Evolutionary conservation across 2,888 invertebrate species (phyloP).

Genomic region (Timema podura): DNA sequence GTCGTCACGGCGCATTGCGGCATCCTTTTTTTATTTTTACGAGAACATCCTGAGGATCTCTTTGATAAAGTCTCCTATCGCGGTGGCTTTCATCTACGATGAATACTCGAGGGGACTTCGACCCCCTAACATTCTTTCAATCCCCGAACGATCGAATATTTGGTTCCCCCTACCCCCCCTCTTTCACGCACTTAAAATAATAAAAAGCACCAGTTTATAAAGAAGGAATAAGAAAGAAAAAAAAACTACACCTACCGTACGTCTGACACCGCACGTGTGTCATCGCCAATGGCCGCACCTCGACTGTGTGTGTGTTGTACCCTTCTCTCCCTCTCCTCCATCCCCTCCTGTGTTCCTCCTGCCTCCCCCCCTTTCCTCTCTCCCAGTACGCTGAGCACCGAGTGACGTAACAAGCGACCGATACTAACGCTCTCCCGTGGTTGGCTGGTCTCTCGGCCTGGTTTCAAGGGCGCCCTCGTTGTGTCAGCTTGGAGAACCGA

Average conservation of each 20-base stretch:
- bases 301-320: slow-evolving; percentile 25
- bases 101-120: no score
- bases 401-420: slow-evolving; percentile 31
- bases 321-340: slow-evolving; percentile 19
- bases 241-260: no score
- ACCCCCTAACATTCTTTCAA: no score
- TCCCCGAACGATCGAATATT: no score
- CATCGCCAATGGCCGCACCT: slow-evolving; percentile 26
- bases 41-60: background rate
- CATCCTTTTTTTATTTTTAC: slow-evolving; percentile 42
- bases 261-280: slow-evolving; percentile 19
- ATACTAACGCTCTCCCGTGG: slow-evolving; percentile 17
- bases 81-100: background rate
- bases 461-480: slow-evolving; percentile 11
- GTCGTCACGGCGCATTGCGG: slow-evolving; percentile 56
- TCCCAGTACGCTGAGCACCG: slow-evolving; percentile 29
- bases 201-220: no score
- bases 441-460: slow-evolving; percentile 15
- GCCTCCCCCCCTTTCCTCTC: slow-evolving; percentile 18
- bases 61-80: no score
- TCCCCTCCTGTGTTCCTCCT: background rate
- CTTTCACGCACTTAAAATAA: no score
- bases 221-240: no score
- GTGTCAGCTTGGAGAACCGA: no score
- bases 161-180: no score